A percentile compares a stretch with the other conserved stretches of the same genome.
Conservation (phyloP, 2,113 vertebrate species). For the Thryonomys swinderianus region DNA sequence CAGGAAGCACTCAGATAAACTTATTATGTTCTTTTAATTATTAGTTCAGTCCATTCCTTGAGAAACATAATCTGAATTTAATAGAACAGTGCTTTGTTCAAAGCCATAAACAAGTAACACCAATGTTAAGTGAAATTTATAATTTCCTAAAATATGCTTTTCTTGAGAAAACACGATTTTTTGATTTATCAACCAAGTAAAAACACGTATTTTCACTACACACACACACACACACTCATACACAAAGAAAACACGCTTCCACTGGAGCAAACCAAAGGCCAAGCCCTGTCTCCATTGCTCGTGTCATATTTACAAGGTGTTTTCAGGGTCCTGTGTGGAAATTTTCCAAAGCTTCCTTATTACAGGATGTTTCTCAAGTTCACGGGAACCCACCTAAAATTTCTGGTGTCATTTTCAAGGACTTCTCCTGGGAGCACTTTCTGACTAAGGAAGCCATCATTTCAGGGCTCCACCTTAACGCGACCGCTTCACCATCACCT, state of each 20-base stretch:
- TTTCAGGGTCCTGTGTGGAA: not conserved
- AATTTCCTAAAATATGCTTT: slow-evolving; percentile 1
- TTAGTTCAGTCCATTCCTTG: not conserved
- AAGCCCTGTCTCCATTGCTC: not conserved
- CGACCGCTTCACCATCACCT: rapidly evolving
- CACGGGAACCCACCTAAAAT: not conserved
- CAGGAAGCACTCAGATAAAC: not conserved
- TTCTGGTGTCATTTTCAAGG: not conserved
- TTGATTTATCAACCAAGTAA: not conserved
- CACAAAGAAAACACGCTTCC: not conserved
- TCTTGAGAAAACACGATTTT: not conserved
- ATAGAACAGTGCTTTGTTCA: not conserved
- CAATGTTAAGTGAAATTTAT: not conserved
- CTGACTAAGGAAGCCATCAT: not conserved
- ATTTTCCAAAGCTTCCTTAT: not conserved
- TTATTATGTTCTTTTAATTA: not conserved
- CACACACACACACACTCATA: too few species aligned
- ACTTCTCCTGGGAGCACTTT: not conserved
- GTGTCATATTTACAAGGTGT: not conserved
- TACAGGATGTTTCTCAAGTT: not conserved
- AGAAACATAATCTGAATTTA: not conserved
- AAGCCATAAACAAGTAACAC: slow-evolving; percentile 3
- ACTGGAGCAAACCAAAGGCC: not conserved
- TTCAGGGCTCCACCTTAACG: not conserved
- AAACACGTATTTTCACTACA: not conserved